Evolutionary conservation across 2,888 invertebrate species (phyloP).

Genomic region (Cephus nigrinus): DNA sequence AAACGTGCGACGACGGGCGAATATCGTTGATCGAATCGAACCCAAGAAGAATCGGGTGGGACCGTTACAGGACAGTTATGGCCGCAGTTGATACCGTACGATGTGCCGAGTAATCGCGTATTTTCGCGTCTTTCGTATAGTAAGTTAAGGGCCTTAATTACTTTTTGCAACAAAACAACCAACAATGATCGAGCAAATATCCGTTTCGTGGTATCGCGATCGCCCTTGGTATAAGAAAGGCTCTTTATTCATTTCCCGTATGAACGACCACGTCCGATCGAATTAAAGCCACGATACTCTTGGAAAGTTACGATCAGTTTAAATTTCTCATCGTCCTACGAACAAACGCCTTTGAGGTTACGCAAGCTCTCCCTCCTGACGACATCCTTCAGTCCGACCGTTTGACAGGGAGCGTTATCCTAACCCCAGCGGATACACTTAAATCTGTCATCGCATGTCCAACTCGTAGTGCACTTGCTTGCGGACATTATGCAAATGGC

Average conservation of each 20-base stretch:
- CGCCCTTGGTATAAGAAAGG: not conserved
- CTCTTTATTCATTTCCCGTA: not conserved
- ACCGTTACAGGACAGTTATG: constrained; percentile 2
- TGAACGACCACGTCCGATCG: not conserved
- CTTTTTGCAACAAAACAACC: not conserved
- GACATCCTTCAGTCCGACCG: not conserved
- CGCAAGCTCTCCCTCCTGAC: not conserved
- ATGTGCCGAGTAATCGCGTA: not conserved
- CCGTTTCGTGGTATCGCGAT: not conserved
- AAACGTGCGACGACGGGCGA: constrained; percentile 52
- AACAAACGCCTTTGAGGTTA: not conserved
- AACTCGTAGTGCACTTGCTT: constrained; percentile 5
- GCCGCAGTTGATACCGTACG: not conserved
- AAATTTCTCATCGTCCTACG: not conserved
- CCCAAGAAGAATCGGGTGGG: constrained; percentile 1
- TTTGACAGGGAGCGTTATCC: not conserved
- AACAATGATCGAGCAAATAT: not conserved
- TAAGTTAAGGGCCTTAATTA: not conserved
- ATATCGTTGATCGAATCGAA: constrained; percentile 39
- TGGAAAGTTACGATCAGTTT: not conserved
- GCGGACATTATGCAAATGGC: constrained; percentile 19
- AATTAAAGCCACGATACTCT: not conserved
- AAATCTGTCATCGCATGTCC: constrained; percentile 7
- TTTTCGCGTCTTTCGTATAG: not conserved
- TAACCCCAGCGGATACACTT: not conserved